A percentile compares a stretch with the other conserved stretches of the same genome.
These are phyloP conservation scores for Sarcophaga bullata DNA, from an alignment of 1,140 invertebrate genomes.

Conservation along the genomic window DNA sequence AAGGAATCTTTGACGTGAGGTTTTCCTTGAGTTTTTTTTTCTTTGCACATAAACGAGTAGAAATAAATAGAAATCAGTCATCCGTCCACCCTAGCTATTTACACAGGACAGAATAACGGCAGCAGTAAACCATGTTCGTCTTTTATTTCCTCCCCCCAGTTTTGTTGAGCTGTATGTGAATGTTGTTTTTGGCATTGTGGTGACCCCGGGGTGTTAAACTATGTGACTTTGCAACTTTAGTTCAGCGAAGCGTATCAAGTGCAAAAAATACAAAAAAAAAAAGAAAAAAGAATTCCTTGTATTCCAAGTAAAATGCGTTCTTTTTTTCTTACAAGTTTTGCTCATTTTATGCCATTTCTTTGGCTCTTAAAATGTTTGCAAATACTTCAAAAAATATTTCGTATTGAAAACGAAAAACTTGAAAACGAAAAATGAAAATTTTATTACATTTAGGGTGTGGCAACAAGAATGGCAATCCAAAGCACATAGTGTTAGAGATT, in stretches of 20 bases:
- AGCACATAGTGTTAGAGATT: neutral
- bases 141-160: too few relatives aligned
- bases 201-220: conserved; percentile 42
- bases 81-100: neutral
- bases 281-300: neutral
- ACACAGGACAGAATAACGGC: neutral
- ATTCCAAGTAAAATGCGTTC: neutral
- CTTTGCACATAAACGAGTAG: neutral
- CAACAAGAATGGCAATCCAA: neutral
- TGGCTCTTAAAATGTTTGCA: neutral
- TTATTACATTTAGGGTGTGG: conserved; percentile 32
- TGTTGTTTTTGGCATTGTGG: conserved; percentile 17
- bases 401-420: neutral
- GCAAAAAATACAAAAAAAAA: conserved; percentile 19
- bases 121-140: neutral
- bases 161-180: neutral
- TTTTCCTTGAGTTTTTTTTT: neutral
- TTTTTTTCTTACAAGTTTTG: neutral
- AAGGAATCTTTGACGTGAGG: conserved; percentile 24
- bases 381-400: neutral
- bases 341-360: conserved; percentile 10
- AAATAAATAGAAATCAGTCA: neutral
- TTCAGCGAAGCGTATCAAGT: conserved; percentile 45
- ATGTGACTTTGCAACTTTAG: conserved; percentile 47
- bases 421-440: conserved; percentile 12